Percentiles rank a stretch among this genome's conserved stretches.
These are phyloP conservation scores for Synergus itoensis DNA, from an alignment of 2,888 invertebrate species.

Conservation along the genomic window DNA sequence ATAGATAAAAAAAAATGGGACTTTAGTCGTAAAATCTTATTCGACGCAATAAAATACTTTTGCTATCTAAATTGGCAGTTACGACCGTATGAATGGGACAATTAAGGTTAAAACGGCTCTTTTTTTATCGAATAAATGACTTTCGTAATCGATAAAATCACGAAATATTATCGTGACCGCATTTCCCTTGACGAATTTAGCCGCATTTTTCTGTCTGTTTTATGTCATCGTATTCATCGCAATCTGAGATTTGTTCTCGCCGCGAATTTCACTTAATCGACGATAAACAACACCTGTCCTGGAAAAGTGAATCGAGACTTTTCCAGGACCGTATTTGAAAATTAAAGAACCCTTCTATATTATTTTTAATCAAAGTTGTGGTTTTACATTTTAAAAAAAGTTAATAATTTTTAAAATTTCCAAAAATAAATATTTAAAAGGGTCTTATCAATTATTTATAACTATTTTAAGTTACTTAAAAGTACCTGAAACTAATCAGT, in stretches of 20 bases:
- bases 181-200: conserved; percentile 45
- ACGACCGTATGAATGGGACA: neutral
- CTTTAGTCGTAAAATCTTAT: neutral
- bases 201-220: conserved; percentile 27
- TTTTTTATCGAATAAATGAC: conserved; percentile 10
- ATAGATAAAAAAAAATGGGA: neutral
- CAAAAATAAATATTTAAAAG: neutral
- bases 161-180: conserved; percentile 37
- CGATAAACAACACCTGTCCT: neutral
- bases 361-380: neutral
- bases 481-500: neutral
- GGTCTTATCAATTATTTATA: neutral
- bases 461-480: neutral
- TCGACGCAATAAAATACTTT: neutral
- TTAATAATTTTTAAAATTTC: neutral
- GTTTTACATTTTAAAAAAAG: neutral
- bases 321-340: neutral
- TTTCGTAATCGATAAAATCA: conserved; percentile 36
- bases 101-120: neutral
- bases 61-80: neutral
- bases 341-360: neutral
- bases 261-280: neutral
- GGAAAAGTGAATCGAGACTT: neutral
- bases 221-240: conserved; percentile 25
- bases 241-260: conserved; percentile 16